Evolutionary conservation across 2,888 invertebrate species (phyloP).

Genomic region (Phlogophora meticulosa): DNA sequence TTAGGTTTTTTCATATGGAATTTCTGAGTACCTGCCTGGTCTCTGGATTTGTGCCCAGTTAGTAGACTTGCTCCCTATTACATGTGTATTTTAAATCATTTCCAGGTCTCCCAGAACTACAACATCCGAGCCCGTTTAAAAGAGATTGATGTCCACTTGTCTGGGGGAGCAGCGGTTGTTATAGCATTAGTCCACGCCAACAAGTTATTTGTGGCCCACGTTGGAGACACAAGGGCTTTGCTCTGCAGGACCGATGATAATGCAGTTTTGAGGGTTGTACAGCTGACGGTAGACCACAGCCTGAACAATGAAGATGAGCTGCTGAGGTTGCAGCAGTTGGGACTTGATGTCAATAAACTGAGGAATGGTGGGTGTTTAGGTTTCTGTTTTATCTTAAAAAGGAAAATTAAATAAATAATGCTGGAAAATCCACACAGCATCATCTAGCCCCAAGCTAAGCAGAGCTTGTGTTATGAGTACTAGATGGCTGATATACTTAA

Average conservation of each 20-base stretch:
- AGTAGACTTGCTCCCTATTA: too few relatives aligned
- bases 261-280: conserved; percentile 94
- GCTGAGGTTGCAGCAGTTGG: conserved; percentile 94
- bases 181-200: conserved; percentile 95
- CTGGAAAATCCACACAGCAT: too few relatives aligned
- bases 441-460: too few relatives aligned
- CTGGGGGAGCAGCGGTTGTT: conserved; percentile 96
- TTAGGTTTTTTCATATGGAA: too few relatives aligned
- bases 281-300: conserved; percentile 96
- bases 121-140: conserved; percentile 92
- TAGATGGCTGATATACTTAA: too few relatives aligned
- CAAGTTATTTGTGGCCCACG: conserved; percentile 96
- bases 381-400: not conserved
- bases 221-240: conserved; percentile 95
- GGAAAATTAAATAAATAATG: too few relatives aligned
- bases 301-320: conserved; percentile 96
- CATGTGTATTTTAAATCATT: not conserved
- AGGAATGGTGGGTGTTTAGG: conserved; percentile 89
- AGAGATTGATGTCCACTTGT: conserved; percentile 94
- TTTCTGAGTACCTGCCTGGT: too few relatives aligned
- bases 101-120: conserved; percentile 86
- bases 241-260: conserved; percentile 95
- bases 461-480: too few relatives aligned
- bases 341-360: conserved; percentile 93
- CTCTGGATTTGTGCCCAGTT: too few relatives aligned